Base-by-base conservation (phyloP, 2,888 invertebrate genomes). In the Zygogramma bicolorata region DNA sequence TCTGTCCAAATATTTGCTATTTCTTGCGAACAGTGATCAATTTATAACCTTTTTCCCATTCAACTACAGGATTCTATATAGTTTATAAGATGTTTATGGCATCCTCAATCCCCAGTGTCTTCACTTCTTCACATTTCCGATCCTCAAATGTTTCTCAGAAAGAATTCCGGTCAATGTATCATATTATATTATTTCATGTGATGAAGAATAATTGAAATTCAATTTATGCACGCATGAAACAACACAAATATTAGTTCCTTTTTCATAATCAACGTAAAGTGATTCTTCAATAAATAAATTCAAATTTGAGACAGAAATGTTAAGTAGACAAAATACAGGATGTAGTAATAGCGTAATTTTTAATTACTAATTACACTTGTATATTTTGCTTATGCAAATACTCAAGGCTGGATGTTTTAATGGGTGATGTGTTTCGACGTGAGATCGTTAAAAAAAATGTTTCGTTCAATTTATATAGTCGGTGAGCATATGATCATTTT, bases 351-450 rank as follows among this genome's bases (percentile, higher is more conserved):
- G 42, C 63, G 63, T 63, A 63, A 63, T 63, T 63, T 62, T 63
- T 46, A 63, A 40, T 63, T 63, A 63, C 63, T 46, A 63, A 63
- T 63, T 29, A 63, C 46, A 63, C 27, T 46, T 13, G 62, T 46
- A 49, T 29, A 63, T 29, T 63, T 27, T 8, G 20, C 27, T 71
- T 71, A 66, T 68, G 68, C 53, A 65, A 60, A 70, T 75, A 46
- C 65, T 75, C 71, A 75, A 72, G 75, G 75, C 59, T 40, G 42
- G n/a, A 62, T 46, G 63, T 29, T 29, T 18, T 22, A 42, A 63
- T 46, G 10, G 42, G 49, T 63, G 31, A 49, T 63, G 42, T 40
- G 27, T 63, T 46, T 63, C 4, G 63, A 63, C 46, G 42, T 62
- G 62, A 34, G 42, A 27, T 22, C 29, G 22, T 25, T 10, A 42